These are phyloP conservation scores for Festucalex cinctus DNA, from an alignment of 2,113 vertebrate species.

Conservation along the genomic window DNA sequence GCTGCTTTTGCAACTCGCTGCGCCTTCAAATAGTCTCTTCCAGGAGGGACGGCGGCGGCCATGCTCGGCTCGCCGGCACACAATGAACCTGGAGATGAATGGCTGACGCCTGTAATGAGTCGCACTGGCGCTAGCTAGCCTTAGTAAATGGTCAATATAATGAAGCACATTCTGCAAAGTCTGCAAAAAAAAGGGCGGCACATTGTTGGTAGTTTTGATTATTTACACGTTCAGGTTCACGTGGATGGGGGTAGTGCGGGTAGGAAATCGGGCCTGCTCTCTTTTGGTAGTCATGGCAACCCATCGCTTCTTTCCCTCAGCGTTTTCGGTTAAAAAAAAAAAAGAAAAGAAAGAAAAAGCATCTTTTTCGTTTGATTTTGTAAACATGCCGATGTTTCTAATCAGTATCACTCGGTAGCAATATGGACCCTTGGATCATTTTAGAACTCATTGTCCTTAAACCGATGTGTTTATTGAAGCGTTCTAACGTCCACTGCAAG, in stretches of 20 bases:
- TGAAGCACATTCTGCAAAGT: not conserved
- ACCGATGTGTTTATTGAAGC: slow-evolving; percentile 16
- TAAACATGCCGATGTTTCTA: not conserved
- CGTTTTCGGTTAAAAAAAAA: not conserved
- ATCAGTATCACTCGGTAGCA: not conserved
- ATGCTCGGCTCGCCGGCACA: slow-evolving; percentile 46
- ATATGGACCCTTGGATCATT: not conserved
- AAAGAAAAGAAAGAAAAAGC: not conserved
- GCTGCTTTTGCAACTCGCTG: slow-evolving; percentile 39
- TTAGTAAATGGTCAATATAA: slow-evolving; percentile 1
- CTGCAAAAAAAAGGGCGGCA: not conserved
- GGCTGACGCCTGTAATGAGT: slow-evolving; percentile 38
- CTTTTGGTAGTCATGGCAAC: slow-evolving; percentile 68
- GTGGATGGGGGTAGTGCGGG: slow-evolving; percentile 7
- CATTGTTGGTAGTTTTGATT: slow-evolving; percentile 13
- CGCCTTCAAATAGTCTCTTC: slow-evolving; percentile 45
- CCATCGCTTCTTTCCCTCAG: slow-evolving; percentile 8
- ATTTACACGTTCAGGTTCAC: slow-evolving; percentile 46
- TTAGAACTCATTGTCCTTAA: slow-evolving; percentile 17
- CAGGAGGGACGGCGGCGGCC: slow-evolving; percentile 46
- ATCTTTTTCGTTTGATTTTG: not conserved
- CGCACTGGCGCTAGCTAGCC: slow-evolving; percentile 17
- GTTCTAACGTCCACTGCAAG: slow-evolving; percentile 8
- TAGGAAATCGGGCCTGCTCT: slow-evolving; percentile 26
- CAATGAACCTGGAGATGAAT: slow-evolving; percentile 51